Evolutionary conservation across 2,113 vertebrate genomes (phyloP), one percentile per base, ranked within the genome.

Genomic region (Bagarius yarrelli): DNA sequence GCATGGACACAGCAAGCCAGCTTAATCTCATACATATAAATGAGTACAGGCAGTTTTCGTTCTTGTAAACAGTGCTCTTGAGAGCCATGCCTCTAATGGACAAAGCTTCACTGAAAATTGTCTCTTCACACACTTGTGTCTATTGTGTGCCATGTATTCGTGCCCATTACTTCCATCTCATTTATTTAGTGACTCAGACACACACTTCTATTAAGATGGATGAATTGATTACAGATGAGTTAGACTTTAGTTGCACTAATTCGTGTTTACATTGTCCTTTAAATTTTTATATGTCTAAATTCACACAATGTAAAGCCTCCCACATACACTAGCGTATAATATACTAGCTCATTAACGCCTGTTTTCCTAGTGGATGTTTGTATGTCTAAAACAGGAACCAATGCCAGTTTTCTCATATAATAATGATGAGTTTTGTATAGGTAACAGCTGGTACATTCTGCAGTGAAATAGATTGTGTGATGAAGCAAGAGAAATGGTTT

Each of bases 1-100:
- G 50, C 19, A 13, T 59, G 52, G 19, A 53, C 11, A 69, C 27
- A 69, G 53, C 56, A 69, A 21, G 36, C 15, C 36, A 64, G 60
- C 63, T 52, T 82, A 27, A 69, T 82, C 63, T 70, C 73, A 70
- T 69, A 60, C 63, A 69, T 82, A 70, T 69, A 76, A 82, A 82
- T 56, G 52, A 69, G 36, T 64, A 69, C 32, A 56, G 71, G n/a
- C 30, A 32, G 73, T 40, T 27, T 60, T 71, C 13, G 36, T 56
- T 30, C 25, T 56, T 67, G 44, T 67, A 75, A 55, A 57, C n/a
- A 81, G 32, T 44, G 21, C 71, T 66, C 60, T 74, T 32, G 27
- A 60, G 64, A 8, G 15, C 52, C 53, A 57, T 40, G 19, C 72
- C 11, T 74, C 57, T 81, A 27, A 21, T 73, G 44, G 36, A 30